These are phyloP conservation scores for Phalacrocorax brasilianus DNA, from an alignment of 2,113 vertebrate genomes.

Conservation along the genomic window DNA sequence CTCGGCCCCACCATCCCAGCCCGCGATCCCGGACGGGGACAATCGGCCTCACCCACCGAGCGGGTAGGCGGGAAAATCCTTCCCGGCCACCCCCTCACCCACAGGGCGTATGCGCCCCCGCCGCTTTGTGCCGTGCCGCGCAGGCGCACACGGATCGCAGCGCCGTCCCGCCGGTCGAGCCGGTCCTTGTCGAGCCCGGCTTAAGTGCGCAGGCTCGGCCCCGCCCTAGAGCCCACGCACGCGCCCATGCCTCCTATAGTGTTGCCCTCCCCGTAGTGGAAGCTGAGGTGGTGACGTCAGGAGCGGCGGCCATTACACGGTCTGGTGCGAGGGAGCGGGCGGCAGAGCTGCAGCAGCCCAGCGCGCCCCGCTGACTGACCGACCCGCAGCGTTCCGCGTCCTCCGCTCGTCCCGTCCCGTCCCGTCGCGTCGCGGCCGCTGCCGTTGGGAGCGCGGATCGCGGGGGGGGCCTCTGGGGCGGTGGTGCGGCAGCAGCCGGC, in stretches of 20 bases:
- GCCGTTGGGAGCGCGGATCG: no score
- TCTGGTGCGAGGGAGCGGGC: conserved; percentile 14
- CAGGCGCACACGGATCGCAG: neutral
- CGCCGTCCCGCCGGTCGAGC: neutral
- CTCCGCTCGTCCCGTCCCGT: no score
- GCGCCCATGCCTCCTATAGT: accelerated
- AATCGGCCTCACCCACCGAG: neutral
- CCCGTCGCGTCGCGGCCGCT: no score
- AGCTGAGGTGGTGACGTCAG: conserved; percentile 60
- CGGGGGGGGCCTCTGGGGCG: no score
- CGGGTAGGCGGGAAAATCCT: neutral
- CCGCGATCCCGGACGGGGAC: no score
- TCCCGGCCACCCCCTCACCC: no score
- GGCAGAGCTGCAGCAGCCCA: neutral
- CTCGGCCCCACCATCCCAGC: no score
- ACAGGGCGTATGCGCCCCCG: neutral
- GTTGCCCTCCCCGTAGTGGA: neutral
- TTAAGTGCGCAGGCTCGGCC: neutral
- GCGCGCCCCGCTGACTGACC: no score
- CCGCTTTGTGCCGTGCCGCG: neutral
- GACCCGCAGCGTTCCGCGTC: no score
- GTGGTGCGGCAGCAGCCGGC: no score
- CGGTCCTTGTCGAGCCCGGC: no score
- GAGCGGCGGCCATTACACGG: conserved; percentile 61
- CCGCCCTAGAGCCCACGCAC: neutral